Evolutionary conservation across 1,140 invertebrate species (phyloP).

Genomic region (Wasmannia auropunctata): DNA sequence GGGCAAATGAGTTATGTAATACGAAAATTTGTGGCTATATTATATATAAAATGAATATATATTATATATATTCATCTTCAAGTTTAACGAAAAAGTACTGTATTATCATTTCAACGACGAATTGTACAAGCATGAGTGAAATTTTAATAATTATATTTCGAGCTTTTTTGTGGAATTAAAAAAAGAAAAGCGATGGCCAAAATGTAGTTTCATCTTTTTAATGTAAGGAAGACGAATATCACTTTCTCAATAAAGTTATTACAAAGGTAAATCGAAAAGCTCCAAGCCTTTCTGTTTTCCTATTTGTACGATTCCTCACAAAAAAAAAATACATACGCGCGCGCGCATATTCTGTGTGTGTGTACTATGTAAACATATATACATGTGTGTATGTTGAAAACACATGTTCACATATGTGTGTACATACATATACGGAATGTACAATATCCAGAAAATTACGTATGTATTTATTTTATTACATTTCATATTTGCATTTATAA

Average conservation of each 20-base stretch:
- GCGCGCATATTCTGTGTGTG: too few relatives aligned
- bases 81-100: not conserved
- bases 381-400: too few relatives aligned
- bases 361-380: too few relatives aligned
- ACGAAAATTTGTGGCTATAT: conserved; percentile 30
- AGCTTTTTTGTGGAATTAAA: conserved; percentile 28
- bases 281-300: not conserved
- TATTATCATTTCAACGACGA: conserved; percentile 24
- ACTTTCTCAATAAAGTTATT: conserved; percentile 62
- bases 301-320: not conserved
- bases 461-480: too few relatives aligned
- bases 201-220: conserved; percentile 54
- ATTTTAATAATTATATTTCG: conserved; percentile 30
- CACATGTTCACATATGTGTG: too few relatives aligned
- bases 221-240: conserved; percentile 32
- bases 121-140: conserved; percentile 1
- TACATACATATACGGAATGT: too few relatives aligned
- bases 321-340: not conserved
- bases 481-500: too few relatives aligned
- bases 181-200: conserved; percentile 41
- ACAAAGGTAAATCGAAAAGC: not conserved
- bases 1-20: not conserved
- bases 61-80: conserved; percentile 4
- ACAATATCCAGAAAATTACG: too few relatives aligned
- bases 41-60: not conserved